These are phyloP conservation scores for Diloba caeruleocephala DNA, from an alignment of 2,888 invertebrate genomes.

Conservation along the genomic window DNA sequence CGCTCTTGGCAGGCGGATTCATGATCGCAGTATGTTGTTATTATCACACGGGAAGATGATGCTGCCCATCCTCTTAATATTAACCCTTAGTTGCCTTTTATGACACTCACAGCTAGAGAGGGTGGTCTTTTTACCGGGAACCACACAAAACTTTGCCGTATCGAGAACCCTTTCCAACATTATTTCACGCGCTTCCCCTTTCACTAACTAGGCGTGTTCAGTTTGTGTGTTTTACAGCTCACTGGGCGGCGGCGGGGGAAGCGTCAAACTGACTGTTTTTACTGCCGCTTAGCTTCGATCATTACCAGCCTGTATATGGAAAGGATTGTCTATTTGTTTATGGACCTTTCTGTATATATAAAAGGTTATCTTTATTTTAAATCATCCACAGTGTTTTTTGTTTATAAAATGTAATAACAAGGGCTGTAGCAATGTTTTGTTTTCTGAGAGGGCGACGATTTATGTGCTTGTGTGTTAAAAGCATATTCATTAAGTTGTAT, in stretches of 20 bases:
- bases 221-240: slow-evolving; percentile 59
- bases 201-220: slow-evolving; percentile 51
- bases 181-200: slow-evolving; percentile 3
- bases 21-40: too few relatives aligned
- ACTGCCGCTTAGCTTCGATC: slow-evolving; percentile 50
- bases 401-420: not conserved
- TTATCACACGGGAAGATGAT: too few relatives aligned
- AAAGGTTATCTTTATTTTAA: not conserved
- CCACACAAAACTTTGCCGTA: too few relatives aligned
- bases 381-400: not conserved
- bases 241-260: slow-evolving; percentile 37
- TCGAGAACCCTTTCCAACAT: slow-evolving; percentile 33
- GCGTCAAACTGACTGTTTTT: slow-evolving; percentile 48
- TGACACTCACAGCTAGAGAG: too few relatives aligned
- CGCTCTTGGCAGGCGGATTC: too few relatives aligned
- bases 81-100: too few relatives aligned
- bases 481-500: too few relatives aligned
- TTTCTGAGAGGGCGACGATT: too few relatives aligned
- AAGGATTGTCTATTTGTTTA: slow-evolving; percentile 28
- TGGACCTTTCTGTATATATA: slow-evolving; percentile 11
- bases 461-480: too few relatives aligned
- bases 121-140: too few relatives aligned
- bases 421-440: too few relatives aligned
- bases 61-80: too few relatives aligned
- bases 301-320: slow-evolving; percentile 43